A percentile compares a stretch with the other conserved stretches of the same genome.
These are phyloP conservation scores for Drosophila sturtevanti DNA, from an alignment of 1,140 invertebrate genomes.

Conservation along the genomic window DNA sequence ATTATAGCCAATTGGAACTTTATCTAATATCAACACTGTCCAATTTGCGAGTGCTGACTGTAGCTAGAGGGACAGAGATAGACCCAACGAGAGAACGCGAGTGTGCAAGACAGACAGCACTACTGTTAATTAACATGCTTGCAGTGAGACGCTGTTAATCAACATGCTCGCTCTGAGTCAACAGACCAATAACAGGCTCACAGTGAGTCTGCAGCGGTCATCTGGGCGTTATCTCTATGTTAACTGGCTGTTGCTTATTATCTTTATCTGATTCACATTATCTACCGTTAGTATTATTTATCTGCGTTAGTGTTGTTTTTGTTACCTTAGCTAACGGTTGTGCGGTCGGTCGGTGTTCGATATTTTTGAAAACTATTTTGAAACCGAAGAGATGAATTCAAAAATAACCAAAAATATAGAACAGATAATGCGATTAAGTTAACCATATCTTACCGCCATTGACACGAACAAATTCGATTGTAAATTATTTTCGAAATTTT, in stretches of 20 bases:
- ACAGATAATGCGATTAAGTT: background rate
- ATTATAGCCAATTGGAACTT: background rate
- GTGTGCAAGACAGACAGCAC: no score
- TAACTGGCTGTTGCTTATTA: background rate
- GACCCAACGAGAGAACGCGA: no score
- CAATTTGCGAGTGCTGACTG: background rate
- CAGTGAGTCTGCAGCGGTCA: no score
- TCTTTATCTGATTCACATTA: no score
- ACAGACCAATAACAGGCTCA: no score
- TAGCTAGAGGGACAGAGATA: background rate
- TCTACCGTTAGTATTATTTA: no score
- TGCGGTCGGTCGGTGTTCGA: background rate
- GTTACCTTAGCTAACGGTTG: background rate
- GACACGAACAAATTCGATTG: background rate
- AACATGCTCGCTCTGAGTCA: no score
- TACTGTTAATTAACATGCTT: no score
- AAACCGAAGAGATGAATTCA: background rate
- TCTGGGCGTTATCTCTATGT: no score
- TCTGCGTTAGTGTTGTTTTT: background rate
- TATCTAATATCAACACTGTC: background rate
- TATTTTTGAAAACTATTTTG: background rate
- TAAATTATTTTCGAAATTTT: background rate
- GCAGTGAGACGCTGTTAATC: no score
- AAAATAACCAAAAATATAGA: background rate
- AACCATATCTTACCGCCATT: background rate